Evolutionary conservation across 2,888 invertebrate species (phyloP).

Genomic region (Tryphoninae sp.): DNA sequence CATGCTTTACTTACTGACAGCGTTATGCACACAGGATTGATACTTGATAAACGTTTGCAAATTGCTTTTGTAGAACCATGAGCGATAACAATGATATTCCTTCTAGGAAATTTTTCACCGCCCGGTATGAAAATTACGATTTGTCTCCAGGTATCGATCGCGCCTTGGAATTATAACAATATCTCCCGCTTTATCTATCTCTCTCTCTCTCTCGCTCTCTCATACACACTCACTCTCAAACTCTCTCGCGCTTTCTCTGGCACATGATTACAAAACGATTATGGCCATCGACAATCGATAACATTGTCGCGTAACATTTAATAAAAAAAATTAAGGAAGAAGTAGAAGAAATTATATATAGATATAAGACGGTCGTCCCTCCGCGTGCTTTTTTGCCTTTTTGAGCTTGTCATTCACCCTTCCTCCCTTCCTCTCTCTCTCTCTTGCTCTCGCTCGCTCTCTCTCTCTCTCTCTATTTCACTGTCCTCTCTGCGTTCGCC

Average conservation of each 20-base stretch:
- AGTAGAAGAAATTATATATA: constrained; percentile 34
- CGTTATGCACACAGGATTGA: constrained; percentile 64
- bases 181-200: neutral
- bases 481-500: neutral
- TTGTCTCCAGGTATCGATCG: constrained; percentile 3
- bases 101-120: neutral
- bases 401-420: neutral
- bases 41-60: constrained; percentile 55
- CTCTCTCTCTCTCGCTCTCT: neutral
- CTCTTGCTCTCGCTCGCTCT: too few relatives aligned
- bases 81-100: constrained; percentile 45
- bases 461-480: neutral
- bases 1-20: neutral
- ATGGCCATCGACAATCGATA: constrained; percentile 32
- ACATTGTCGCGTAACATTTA: constrained; percentile 36
- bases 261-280: constrained; percentile 45
- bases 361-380: neutral
- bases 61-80: constrained; percentile 28
- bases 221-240: neutral
- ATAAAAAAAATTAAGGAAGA: constrained; percentile 41
- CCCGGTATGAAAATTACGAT: constrained; percentile 11
- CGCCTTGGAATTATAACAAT: constrained; percentile 31
- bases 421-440: neutral
- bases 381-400: neutral
- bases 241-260: constrained; percentile 26